phyloP scores from a whole-genome alignment of 2,113 vertebrate genomes.

The Tympanuchus pallidicinctus region DNA sequence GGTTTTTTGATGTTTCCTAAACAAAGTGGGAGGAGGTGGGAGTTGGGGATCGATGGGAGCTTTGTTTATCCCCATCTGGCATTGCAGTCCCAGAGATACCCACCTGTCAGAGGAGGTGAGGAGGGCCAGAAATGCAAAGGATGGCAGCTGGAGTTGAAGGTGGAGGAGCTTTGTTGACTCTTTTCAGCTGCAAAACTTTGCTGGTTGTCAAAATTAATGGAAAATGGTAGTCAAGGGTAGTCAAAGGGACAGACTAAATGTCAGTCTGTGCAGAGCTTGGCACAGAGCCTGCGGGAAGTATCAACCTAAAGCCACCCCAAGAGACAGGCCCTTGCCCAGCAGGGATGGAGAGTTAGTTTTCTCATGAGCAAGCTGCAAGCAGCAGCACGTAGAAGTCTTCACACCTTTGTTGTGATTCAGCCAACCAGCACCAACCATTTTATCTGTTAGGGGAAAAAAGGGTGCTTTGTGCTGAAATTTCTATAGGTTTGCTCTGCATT shows the following conservation, averaged over 20 bases:
- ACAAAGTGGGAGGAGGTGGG: not conserved
- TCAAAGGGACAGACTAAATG: not conserved
- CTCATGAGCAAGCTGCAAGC: not conserved
- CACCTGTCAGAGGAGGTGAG: not conserved
- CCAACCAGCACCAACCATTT: not conserved
- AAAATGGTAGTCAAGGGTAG: not conserved
- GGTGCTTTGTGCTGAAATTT: not conserved
- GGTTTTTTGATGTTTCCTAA: constrained; percentile 12
- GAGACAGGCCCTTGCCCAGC: not conserved
- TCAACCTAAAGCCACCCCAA: not conserved
- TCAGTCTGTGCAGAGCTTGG: not conserved
- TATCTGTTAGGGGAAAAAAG: not conserved
- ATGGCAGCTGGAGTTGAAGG: not conserved
- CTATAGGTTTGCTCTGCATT: no score
- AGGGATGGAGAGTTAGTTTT: not conserved
- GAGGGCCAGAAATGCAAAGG: not conserved
- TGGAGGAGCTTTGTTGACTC: not conserved
- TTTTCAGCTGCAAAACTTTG: not conserved
- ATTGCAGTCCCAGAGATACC: not conserved
- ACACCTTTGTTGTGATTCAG: rapidly evolving
- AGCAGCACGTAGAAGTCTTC: not conserved
- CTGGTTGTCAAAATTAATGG: not conserved
- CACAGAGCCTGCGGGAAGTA: not conserved
- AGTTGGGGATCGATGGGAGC: not conserved
- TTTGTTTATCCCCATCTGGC: not conserved